Evolutionary conservation across 35 echinoderm and acorn worm genomes (phyloP).

Genomic region (Diadema setosum): DNA sequence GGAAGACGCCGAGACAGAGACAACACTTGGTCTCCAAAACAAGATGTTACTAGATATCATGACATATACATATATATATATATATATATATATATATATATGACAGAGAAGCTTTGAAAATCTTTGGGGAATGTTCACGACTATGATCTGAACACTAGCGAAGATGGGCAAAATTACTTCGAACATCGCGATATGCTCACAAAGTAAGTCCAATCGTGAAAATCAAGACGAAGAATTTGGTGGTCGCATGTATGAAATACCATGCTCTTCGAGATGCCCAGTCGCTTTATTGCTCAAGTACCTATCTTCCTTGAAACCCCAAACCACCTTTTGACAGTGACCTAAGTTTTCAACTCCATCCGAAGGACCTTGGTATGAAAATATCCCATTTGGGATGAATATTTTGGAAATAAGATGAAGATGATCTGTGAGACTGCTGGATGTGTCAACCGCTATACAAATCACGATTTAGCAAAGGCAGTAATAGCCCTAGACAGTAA

Average conservation of each 20-base stretch:
- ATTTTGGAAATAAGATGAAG: slow-evolving; percentile 77
- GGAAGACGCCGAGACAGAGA: neutral
- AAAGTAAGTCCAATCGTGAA: slow-evolving; percentile 80
- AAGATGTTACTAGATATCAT: slow-evolving; percentile 59
- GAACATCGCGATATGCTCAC: slow-evolving; percentile 55
- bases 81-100: too few species aligned
- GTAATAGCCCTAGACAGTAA: too few species aligned
- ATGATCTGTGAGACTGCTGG: slow-evolving; percentile 50
- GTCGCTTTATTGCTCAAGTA: slow-evolving; percentile 52
- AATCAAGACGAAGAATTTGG: slow-evolving; percentile 52
- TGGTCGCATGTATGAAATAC: slow-evolving; percentile 84
- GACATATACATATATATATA: too few species aligned
- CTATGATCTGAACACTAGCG: slow-evolving; percentile 8
- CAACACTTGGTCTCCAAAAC: slow-evolving; percentile 30
- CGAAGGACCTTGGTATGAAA: slow-evolving; percentile 48
- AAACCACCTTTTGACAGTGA: slow-evolving; percentile 53
- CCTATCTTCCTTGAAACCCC: slow-evolving; percentile 30
- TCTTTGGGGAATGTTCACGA: slow-evolving; percentile 13
- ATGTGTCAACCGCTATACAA: too few species aligned
- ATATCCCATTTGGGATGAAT: slow-evolving; percentile 51
- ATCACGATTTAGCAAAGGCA: too few species aligned
- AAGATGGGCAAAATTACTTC: slow-evolving; percentile 18
- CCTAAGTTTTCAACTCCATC: slow-evolving; percentile 2
- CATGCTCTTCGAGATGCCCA: slow-evolving; percentile 61
- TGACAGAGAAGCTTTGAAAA: slow-evolving; percentile 17